phyloP scores from a whole-genome alignment of 2,888 invertebrate genomes.

The Agyllia agylla region DNA sequence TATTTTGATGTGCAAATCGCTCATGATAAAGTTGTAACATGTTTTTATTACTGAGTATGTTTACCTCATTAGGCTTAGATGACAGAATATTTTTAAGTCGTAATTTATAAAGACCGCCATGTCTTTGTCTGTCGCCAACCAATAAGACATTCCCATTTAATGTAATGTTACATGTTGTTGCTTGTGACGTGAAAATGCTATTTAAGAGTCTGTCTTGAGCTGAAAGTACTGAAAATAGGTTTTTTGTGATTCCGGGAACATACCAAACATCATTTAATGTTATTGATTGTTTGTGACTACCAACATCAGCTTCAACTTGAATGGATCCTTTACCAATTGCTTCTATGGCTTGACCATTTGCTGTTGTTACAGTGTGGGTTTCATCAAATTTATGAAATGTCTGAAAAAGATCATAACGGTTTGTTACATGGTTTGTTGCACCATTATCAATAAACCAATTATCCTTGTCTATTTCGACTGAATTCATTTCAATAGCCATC shows the following conservation, averaged over 20 bases:
- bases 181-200: neutral
- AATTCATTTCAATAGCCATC: neutral
- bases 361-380: neutral
- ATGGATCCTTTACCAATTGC: neutral
- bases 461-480: neutral
- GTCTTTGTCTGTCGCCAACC: neutral
- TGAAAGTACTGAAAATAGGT: slow-evolving; percentile 27
- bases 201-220: neutral
- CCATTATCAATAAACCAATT: neutral
- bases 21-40: neutral
- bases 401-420: neutral
- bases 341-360: neutral
- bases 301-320: neutral
- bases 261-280: slow-evolving; percentile 2
- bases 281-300: neutral
- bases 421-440: neutral
- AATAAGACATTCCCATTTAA: neutral
- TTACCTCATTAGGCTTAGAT: neutral
- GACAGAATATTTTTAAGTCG: neutral
- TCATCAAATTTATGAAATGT: neutral
- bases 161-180: neutral
- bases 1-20: slow-evolving; percentile 2
- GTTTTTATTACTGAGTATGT: neutral
- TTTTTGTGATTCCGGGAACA: slow-evolving; percentile 18
- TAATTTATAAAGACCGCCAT: slow-evolving; percentile 16